phyloP scores from a whole-genome alignment of 2,888 invertebrate species.

The Trachelus iudaicus region DNA sequence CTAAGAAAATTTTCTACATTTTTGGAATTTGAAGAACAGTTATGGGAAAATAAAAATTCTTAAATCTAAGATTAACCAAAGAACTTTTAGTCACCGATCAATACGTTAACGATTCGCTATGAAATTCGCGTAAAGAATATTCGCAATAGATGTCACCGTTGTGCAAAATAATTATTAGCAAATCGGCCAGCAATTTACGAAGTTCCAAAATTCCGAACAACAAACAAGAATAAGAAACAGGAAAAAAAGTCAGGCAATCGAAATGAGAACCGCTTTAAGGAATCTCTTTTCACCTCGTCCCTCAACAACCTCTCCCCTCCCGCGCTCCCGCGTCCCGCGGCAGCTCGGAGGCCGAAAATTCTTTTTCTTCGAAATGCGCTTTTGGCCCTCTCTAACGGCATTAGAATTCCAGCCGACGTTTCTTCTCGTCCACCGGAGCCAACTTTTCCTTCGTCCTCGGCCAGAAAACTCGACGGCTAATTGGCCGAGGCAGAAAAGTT shows the following conservation, averaged over 20 bases:
- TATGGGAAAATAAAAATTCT: not conserved
- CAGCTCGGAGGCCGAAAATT: conserved; percentile 34
- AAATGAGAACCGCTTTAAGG: conserved; percentile 40
- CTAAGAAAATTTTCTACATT: not conserved
- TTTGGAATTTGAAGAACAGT: not conserved
- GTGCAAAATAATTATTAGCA: not conserved
- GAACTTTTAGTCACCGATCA: not conserved
- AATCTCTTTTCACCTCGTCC: conserved; percentile 33
- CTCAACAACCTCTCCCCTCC: not conserved
- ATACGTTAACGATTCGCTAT: not conserved
- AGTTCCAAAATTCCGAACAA: not conserved
- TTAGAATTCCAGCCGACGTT: conserved; percentile 15
- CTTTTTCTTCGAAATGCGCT: conserved; percentile 39
- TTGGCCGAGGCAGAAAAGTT: conserved; percentile 14
- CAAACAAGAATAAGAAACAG: not conserved
- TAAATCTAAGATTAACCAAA: rapidly evolving
- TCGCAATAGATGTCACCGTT: not conserved
- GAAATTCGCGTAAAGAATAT: not conserved
- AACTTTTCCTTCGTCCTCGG: conserved; percentile 3
- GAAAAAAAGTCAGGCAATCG: not conserved
- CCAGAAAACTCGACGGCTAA: not conserved
- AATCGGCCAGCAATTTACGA: not conserved
- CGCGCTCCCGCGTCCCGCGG: conserved; percentile 10
- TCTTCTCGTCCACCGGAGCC: conserved; percentile 2
- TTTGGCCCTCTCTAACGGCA: conserved; percentile 27